Base-by-base conservation (phyloP, 92 coral and sea anemone genomes). In the Phymanthus crucifer region DNA sequence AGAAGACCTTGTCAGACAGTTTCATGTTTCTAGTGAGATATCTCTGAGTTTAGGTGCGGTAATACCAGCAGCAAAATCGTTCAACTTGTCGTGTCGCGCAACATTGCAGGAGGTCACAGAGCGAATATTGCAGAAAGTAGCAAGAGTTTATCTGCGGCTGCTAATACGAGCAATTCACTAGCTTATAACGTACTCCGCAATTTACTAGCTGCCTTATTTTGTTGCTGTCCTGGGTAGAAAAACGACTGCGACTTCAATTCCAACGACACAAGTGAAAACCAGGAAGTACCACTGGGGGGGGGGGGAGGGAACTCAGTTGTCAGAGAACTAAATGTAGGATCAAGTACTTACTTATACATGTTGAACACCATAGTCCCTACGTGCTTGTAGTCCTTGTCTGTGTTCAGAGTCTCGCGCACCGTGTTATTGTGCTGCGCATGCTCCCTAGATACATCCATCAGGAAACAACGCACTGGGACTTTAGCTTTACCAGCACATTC, bases 351-450 rank as follows among this genome's bases (percentile, higher is more conserved):
- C 98, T 82, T 92, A 89, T 94, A 94, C 17, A 84, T 86, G 78
- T 87, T 89, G 85, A 90, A 94, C 21, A 88, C 98, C 84, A 92
- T 90, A 29, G 76, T 73, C 19, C 98, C 93, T 16, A 94, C 98
- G 36, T 80, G 87, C 47, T 94, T 93, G 78, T 94, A 92, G 47
- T 85, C 74, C 10, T 47, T 72, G 81, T 94, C 98, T 10, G 83
- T 80, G 74, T 79, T 92, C 11, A 84, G 78, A 65, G 86, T 80
- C 77, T 94, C 97, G 23, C 98, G 92, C 72, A 87, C 93, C 74
- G 86, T 83, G 83, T 95, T 95, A 69, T 95, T 95, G 80, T 95
- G 98, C 72, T 75, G 78, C 40, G 98, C 98, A 77, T 95, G 98
- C 70, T 95, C 98, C 45, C 75, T 79, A 74, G 90, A 54, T 24